Conservation (phyloP, 1,140 invertebrate genomes). For the Sesamia nonagrioides region DNA sequence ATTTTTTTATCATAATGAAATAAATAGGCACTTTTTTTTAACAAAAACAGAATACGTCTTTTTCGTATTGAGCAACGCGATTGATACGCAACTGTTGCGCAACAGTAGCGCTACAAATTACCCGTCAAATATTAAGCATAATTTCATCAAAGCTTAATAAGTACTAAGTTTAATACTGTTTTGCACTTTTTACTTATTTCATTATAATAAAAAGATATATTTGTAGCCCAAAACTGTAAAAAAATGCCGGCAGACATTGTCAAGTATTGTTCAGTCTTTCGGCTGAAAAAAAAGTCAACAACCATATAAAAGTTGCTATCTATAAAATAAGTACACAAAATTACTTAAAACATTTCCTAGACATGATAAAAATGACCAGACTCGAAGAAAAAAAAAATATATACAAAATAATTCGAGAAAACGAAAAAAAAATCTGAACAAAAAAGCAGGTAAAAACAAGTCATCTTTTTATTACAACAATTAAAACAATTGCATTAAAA, state of each 20-base stretch:
- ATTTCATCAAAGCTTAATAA: not conserved
- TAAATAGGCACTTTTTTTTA: not conserved
- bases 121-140: not conserved
- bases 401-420: too few species aligned
- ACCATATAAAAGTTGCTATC: not conserved
- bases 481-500: constrained; percentile 54
- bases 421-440: constrained; percentile 19
- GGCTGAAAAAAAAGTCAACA: constrained; percentile 31
- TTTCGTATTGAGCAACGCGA: not conserved
- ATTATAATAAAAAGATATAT: not conserved
- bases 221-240: constrained; percentile 31
- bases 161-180: too few species aligned
- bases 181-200: not conserved
- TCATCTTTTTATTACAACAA: constrained; percentile 5
- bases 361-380: not conserved
- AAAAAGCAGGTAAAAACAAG: constrained; percentile 32
- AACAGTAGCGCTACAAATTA: not conserved
- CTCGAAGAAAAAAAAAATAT: not conserved
- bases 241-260: constrained; percentile 41
- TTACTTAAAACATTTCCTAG: constrained; percentile 29
- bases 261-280: constrained; percentile 39
- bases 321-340: constrained; percentile 28
- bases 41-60: not conserved
- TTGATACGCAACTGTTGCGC: not conserved
- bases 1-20: not conserved